Evolutionary conservation across 2,113 vertebrate species (phyloP).

Genomic region (Pomatostomus ruficeps): DNA sequence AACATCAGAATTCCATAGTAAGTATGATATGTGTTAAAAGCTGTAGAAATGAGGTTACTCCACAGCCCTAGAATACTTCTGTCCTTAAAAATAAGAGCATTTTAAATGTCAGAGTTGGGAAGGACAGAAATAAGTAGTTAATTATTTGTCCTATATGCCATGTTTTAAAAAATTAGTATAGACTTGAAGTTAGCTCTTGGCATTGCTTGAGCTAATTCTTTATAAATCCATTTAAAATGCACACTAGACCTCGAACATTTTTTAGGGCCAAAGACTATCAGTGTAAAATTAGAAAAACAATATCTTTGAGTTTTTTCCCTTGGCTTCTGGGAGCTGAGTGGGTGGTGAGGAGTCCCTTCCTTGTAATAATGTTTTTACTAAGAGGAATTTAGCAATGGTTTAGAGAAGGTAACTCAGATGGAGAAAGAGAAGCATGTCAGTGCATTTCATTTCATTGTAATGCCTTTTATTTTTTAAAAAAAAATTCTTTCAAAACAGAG

Average conservation of each 20-base stretch:
- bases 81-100: neutral
- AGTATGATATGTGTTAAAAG: neutral
- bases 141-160: neutral
- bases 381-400: neutral
- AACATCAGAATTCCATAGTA: neutral
- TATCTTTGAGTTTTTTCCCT: slow-evolving; percentile 23
- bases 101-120: neutral
- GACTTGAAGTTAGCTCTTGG: neutral
- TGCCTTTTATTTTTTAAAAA: neutral
- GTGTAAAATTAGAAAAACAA: slow-evolving; percentile 49
- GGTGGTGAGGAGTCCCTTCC: slow-evolving; percentile 34
- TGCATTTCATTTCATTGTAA: neutral
- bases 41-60: neutral
- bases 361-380: slow-evolving; percentile 30
- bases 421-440: neutral
- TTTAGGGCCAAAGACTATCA: slow-evolving; percentile 1
- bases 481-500: neutral
- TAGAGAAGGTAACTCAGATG: neutral
- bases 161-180: slow-evolving; percentile 27
- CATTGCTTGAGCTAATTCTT: slow-evolving; percentile 27
- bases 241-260: neutral
- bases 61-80: neutral
- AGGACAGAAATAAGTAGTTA: neutral
- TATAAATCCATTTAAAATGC: slow-evolving; percentile 24
- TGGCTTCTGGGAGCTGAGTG: slow-evolving; percentile 55